Conservation (phyloP, 2,888 invertebrate genomes). For the Phengaris arion region DNA sequence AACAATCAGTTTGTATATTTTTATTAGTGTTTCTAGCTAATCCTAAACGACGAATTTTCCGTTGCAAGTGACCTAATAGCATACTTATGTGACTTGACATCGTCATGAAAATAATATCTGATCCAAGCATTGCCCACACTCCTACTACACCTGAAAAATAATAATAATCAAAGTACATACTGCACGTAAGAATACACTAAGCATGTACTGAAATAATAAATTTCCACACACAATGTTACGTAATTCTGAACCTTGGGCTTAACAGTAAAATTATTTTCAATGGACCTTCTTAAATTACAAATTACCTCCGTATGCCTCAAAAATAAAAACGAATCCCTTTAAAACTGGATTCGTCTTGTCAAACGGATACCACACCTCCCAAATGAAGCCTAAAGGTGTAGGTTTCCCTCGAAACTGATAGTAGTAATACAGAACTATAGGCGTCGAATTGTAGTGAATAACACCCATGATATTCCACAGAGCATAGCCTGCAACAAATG, state of each 20-base stretch:
- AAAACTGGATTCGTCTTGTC: slow-evolving; percentile 58
- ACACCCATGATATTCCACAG: slow-evolving; percentile 60
- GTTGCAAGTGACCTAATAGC: slow-evolving; percentile 57
- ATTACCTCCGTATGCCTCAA: slow-evolving; percentile 59
- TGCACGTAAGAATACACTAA: no score
- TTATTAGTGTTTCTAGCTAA: neutral
- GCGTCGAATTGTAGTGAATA: slow-evolving; percentile 58
- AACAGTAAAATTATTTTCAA: no score
- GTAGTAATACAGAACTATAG: slow-evolving; percentile 54
- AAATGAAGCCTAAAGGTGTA: slow-evolving; percentile 56
- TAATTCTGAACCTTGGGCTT: no score
- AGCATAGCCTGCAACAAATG: slow-evolving; percentile 55
- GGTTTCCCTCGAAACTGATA: slow-evolving; percentile 47
- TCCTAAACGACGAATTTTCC: slow-evolving; percentile 54
- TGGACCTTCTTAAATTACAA: neutral
- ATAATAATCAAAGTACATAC: neutral
- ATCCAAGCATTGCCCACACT: slow-evolving; percentile 60
- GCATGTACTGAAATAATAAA: no score
- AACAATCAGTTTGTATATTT: slow-evolving; percentile 43
- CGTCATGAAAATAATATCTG: slow-evolving; percentile 62
- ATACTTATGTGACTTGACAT: slow-evolving; percentile 68
- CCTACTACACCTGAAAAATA: slow-evolving; percentile 50
- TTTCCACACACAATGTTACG: no score
- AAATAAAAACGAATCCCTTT: slow-evolving; percentile 54
- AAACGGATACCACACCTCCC: slow-evolving; percentile 62